Conservation (phyloP, 2,888 invertebrate species). For the Leptarthrus brevirostris region DNA sequence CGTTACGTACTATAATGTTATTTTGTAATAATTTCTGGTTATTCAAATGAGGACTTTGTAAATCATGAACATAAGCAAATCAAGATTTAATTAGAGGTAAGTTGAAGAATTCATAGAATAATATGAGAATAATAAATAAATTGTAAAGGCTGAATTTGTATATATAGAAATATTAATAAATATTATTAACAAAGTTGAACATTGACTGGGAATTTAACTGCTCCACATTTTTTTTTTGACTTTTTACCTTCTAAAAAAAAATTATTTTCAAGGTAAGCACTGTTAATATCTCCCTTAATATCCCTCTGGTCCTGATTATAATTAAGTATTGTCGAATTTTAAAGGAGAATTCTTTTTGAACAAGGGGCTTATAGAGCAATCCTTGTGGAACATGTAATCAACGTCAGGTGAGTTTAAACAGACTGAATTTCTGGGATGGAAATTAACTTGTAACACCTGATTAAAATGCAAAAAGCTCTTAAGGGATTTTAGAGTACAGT, state of each 20-base stretch:
- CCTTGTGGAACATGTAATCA: conserved; percentile 5
- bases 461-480: conserved; percentile 19
- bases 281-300: too few species aligned
- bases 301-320: too few species aligned
- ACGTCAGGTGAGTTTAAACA: not conserved
- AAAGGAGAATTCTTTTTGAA: too few species aligned
- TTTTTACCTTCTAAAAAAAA: too few species aligned
- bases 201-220: not conserved
- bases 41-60: conserved; percentile 18
- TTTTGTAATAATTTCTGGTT: conserved; percentile 24
- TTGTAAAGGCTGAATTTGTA: conserved; percentile 43
- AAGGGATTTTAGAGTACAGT: not conserved
- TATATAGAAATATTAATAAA: conserved; percentile 27
- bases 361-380: too few species aligned
- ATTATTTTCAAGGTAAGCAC: too few species aligned
- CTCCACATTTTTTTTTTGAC: too few species aligned
- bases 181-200: conserved; percentile 28
- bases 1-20: conserved; percentile 30
- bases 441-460: conserved; percentile 14
- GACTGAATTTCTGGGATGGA: not conserved
- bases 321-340: too few species aligned
- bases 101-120: conserved; percentile 25
- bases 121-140: conserved; percentile 19
- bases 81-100: conserved; percentile 14
- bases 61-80: conserved; percentile 31